Percentiles rank a stretch among this genome's conserved stretches.
These are phyloP conservation scores for Hydrocynus forskahlii DNA, from an alignment of 2,797 vertebrate genomes.

Conservation along the genomic window DNA sequence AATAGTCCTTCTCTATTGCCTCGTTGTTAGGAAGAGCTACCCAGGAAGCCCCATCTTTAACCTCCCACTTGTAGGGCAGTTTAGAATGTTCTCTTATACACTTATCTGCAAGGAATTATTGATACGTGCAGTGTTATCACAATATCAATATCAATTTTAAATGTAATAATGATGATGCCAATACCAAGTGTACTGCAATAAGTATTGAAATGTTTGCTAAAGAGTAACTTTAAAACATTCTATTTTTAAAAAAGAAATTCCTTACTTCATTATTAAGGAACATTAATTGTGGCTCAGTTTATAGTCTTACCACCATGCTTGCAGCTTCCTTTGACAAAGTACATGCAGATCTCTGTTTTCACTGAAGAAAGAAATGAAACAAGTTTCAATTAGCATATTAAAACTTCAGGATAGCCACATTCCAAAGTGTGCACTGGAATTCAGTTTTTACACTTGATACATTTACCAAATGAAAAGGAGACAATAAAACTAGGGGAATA, in stretches of 20 bases:
- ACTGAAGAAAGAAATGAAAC: conserved; percentile 60
- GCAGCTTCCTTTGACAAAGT: conserved; percentile 75
- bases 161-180: too few relatives aligned
- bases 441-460: not conserved
- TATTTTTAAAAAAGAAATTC: too few relatives aligned
- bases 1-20: conserved; percentile 73
- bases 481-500: too few relatives aligned
- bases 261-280: too few relatives aligned
- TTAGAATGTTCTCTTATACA: conserved; percentile 71
- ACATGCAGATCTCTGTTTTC: conserved; percentile 79
- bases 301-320: conserved; percentile 68
- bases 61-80: conserved; percentile 78
- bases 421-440: not conserved
- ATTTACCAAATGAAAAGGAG: not conserved
- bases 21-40: conserved; percentile 66
- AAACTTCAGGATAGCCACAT: not conserved
- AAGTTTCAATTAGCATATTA: not conserved
- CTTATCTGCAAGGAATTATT: conserved; percentile 57
- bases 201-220: too few relatives aligned
- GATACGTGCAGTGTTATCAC: not conserved
- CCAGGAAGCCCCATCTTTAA: conserved; percentile 64
- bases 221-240: too few relatives aligned
- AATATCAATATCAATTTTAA: too few relatives aligned
- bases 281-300: too few relatives aligned
- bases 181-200: too few relatives aligned